Evolutionary conservation across 2,888 invertebrate species (phyloP).

Genomic region (Actias luna): DNA sequence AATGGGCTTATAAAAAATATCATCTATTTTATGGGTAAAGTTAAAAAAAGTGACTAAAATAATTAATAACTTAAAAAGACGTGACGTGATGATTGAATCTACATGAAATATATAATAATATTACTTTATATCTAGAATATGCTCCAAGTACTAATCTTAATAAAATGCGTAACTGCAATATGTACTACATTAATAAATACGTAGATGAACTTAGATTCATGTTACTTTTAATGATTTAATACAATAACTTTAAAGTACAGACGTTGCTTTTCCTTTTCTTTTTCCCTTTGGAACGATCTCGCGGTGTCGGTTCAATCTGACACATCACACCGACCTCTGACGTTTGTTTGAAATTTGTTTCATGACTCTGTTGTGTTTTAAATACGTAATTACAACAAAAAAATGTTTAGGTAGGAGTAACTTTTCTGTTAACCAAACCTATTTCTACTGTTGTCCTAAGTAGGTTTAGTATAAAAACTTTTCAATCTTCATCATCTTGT

Average conservation of each 20-base stretch:
- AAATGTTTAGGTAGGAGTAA: not conserved
- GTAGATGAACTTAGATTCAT: not conserved
- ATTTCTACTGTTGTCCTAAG: not conserved
- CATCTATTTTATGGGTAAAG: too few relatives aligned
- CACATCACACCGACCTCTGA: constrained; percentile 62
- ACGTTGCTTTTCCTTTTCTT: constrained; percentile 83
- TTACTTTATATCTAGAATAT: too few relatives aligned
- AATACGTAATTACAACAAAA: constrained; percentile 1
- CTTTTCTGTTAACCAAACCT: not conserved
- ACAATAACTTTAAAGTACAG: constrained; percentile 63
- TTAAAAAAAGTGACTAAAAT: too few relatives aligned
- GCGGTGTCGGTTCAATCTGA: constrained; percentile 64
- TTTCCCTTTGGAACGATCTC: constrained; percentile 50
- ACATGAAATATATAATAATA: too few relatives aligned
- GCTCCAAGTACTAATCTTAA: too few relatives aligned
- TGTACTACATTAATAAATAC: not conserved
- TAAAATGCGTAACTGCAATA: not conserved
- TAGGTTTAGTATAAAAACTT: too few relatives aligned
- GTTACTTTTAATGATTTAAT: not conserved
- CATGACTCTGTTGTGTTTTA: constrained; percentile 52
- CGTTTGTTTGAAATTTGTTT: constrained; percentile 47
- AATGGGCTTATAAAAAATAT: too few relatives aligned
- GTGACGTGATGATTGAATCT: too few relatives aligned
- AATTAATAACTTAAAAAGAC: too few relatives aligned
- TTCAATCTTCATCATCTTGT: too few relatives aligned